phyloP scores from a whole-genome alignment of 1,140 invertebrate genomes.

The Asbolus verrucosus region DNA sequence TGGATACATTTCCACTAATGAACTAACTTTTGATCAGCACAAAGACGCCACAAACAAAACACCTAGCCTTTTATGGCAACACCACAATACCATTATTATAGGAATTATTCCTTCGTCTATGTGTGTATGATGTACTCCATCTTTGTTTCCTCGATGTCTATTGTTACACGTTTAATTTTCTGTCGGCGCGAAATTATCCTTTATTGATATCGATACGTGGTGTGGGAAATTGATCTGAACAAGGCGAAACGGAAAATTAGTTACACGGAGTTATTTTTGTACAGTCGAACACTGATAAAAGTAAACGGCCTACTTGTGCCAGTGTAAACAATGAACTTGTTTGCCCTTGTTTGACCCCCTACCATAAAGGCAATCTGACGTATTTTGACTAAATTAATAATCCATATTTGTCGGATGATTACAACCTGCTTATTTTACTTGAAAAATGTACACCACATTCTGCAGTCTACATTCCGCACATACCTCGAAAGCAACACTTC shows the following conservation, averaged over 20 bases:
- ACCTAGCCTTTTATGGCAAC: slow-evolving; percentile 45
- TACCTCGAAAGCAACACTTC: no score
- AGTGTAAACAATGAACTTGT: no score
- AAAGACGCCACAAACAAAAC: slow-evolving; percentile 53
- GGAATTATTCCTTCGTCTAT: slow-evolving; percentile 20
- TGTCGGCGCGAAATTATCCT: background rate
- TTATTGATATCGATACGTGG: slow-evolving; percentile 7
- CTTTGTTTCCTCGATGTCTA: slow-evolving; percentile 24
- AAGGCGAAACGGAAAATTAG: background rate
- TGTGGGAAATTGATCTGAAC: slow-evolving; percentile 6
- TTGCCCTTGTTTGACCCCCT: no score
- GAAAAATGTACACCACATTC: no score
- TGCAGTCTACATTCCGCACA: no score
- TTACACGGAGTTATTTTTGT: background rate
- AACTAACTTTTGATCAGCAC: slow-evolving; percentile 63
- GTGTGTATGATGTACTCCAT: background rate
- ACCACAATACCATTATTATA: slow-evolving; percentile 38
- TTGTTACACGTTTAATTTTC: slow-evolving; percentile 27
- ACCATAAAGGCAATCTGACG: no score
- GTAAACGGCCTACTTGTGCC: no score
- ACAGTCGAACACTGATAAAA: background rate
- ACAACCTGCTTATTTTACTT: no score
- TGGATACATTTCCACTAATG: slow-evolving; percentile 64
- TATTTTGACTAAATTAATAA: no score
- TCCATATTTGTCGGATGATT: no score